A percentile compares a stretch with the other conserved stretches of the same genome.
phyloP scores from a whole-genome alignment of 2,797 vertebrate genomes.

The Sebastiscus albofasciatus region DNA sequence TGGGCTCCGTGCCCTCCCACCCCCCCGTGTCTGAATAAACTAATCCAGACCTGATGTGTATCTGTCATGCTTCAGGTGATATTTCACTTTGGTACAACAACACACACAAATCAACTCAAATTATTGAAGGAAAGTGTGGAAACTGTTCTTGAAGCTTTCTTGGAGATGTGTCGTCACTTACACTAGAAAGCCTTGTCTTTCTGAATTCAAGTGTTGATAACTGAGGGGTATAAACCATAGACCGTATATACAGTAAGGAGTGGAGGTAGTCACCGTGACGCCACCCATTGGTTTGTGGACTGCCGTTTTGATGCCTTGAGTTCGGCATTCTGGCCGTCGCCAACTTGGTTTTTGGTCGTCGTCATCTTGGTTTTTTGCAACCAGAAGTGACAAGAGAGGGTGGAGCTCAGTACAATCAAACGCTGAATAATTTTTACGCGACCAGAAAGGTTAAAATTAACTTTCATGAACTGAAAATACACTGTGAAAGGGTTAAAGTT shows the following conservation, averaged over 20 bases:
- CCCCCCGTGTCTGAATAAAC: conserved; percentile 19
- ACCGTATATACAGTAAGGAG: too few relatives aligned
- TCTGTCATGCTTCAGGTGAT: conserved; percentile 23
- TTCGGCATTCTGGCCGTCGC: fast-evolving
- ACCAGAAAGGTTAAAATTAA: too few relatives aligned
- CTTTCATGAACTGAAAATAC: too few relatives aligned
- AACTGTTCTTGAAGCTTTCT: neutral
- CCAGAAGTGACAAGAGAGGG: too few relatives aligned
- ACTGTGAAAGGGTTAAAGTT: too few relatives aligned
- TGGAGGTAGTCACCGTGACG: too few relatives aligned
- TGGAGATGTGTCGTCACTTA: neutral
- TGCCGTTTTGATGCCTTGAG: too few relatives aligned
- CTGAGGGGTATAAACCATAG: neutral
- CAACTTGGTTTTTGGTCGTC: too few relatives aligned
- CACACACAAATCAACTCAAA: neutral
- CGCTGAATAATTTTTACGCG: too few relatives aligned
- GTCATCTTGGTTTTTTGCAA: too few relatives aligned
- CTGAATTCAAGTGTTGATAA: neutral
- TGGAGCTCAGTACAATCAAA: too few relatives aligned
- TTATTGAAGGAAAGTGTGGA: neutral
- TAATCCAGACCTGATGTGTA: conserved; percentile 30
- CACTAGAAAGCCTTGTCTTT: neutral
- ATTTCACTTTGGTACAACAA: conserved; percentile 11
- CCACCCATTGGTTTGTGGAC: too few relatives aligned
- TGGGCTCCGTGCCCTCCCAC: conserved; percentile 4